Evolutionary conservation across 1,140 invertebrate species (phyloP).

Genomic region (Lordiphosa clarofinis): DNA sequence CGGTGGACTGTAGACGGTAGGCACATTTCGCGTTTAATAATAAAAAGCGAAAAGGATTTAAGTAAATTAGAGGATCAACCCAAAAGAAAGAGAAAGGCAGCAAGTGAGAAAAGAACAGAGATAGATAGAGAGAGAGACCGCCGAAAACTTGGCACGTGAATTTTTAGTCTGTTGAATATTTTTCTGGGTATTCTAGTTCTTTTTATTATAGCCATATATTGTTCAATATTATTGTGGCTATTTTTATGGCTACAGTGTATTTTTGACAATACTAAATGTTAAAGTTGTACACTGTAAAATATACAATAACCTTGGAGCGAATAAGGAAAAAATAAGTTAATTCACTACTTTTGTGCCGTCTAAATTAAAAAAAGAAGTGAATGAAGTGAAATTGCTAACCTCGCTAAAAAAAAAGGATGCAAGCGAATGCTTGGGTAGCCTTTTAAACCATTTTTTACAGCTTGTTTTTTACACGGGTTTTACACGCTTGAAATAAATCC

Average conservation of each 20-base stretch:
- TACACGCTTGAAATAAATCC: too few species aligned
- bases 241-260: conserved; percentile 2
- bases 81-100: conserved; percentile 6
- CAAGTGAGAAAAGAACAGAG: neutral
- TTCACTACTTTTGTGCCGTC: too few species aligned
- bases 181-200: conserved; percentile 2
- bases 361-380: too few species aligned
- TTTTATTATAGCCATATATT: conserved; percentile 10
- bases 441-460: too few species aligned
- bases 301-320: neutral
- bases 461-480: too few species aligned
- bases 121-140: conserved; percentile 6
- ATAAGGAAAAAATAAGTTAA: too few species aligned
- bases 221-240: conserved; percentile 11
- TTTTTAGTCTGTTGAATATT: conserved; percentile 3
- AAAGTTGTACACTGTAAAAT: neutral
- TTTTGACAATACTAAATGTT: conserved; percentile 6
- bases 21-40: conserved; percentile 48
- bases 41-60: conserved; percentile 72
- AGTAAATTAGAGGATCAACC: conserved; percentile 45
- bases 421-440: too few species aligned
- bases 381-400: too few species aligned
- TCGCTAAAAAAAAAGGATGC: too few species aligned
- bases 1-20: conserved; percentile 16
- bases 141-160: conserved; percentile 9